phyloP scores from a whole-genome alignment of 2,888 invertebrate species.

The Plemyria rubiginata region DNA sequence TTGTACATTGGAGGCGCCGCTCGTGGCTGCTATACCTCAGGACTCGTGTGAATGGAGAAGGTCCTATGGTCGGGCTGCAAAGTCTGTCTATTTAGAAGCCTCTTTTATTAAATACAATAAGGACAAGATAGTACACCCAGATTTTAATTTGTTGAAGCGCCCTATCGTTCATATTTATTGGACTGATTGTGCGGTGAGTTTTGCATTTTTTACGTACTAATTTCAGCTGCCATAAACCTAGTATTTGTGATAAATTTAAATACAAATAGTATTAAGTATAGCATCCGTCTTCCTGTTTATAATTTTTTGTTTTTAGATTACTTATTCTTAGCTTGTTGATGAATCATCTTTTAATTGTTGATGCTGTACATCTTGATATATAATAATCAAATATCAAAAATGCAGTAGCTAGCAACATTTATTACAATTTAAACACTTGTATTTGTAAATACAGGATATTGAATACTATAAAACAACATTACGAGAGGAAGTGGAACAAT shows the following conservation, averaged over 20 bases:
- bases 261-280: too few species aligned
- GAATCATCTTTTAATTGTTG: too few species aligned
- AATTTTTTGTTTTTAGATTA: too few species aligned
- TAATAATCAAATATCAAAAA: neutral
- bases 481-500: slow-evolving; percentile 95
- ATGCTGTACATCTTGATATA: too few species aligned
- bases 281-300: too few species aligned
- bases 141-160: slow-evolving; percentile 92
- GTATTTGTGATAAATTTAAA: too few species aligned
- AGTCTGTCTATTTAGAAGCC: slow-evolving; percentile 93
- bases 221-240: neutral
- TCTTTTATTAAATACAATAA: slow-evolving; percentile 92
- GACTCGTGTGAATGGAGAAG: slow-evolving; percentile 97
- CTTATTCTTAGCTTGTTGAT: too few species aligned
- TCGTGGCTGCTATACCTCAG: slow-evolving; percentile 92
- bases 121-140: slow-evolving; percentile 87
- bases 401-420: too few species aligned
- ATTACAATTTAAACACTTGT: slow-evolving; percentile 6
- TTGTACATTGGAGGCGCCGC: slow-evolving; percentile 90
- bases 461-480: slow-evolving; percentile 94
- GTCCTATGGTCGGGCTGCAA: slow-evolving; percentile 93
- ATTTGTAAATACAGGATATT: slow-evolving; percentile 88
- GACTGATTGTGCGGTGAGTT: slow-evolving; percentile 95
- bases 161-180: slow-evolving; percentile 97
- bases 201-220: neutral